phyloP scores from a whole-genome alignment of 2,888 invertebrate species.

The Pecten maximus region DNA sequence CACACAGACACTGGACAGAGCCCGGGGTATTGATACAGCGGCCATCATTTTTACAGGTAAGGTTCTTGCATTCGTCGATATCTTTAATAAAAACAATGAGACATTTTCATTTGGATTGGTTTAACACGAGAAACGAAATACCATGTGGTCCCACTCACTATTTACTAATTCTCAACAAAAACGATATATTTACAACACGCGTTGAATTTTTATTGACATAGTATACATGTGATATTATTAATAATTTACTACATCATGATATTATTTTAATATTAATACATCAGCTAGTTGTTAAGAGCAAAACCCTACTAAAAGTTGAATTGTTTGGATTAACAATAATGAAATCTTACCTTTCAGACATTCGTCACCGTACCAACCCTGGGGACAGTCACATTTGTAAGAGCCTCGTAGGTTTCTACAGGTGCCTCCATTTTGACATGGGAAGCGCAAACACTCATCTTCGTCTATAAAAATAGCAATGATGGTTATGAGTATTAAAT shows the following conservation, averaged over 20 bases:
- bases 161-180: too few relatives aligned
- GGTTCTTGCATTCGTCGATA: not conserved
- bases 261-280: too few relatives aligned
- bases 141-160: too few relatives aligned
- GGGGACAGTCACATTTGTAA: constrained; percentile 71
- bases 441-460: constrained; percentile 92
- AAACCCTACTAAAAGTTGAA: too few relatives aligned
- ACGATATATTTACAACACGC: too few relatives aligned
- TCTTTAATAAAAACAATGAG: not conserved
- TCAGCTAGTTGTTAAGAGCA: too few relatives aligned
- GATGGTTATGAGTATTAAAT: too few relatives aligned
- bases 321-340: too few relatives aligned
- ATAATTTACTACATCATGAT: too few relatives aligned
- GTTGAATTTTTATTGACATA: too few relatives aligned
- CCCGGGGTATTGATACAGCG: constrained; percentile 63
- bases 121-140: not conserved
- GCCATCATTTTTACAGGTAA: constrained; percentile 59
- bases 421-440: constrained; percentile 97
- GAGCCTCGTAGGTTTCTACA: constrained; percentile 86
- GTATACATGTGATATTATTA: too few relatives aligned
- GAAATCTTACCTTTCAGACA: constrained; percentile 85
- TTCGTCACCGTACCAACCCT: constrained; percentile 90
- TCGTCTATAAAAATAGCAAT: constrained; percentile 49
- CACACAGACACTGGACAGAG: constrained; percentile 68
- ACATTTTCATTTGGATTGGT: not conserved